Evolutionary conservation across 2,797 vertebrate species (phyloP).

Genomic region (Furcifer pardalis): DNA sequence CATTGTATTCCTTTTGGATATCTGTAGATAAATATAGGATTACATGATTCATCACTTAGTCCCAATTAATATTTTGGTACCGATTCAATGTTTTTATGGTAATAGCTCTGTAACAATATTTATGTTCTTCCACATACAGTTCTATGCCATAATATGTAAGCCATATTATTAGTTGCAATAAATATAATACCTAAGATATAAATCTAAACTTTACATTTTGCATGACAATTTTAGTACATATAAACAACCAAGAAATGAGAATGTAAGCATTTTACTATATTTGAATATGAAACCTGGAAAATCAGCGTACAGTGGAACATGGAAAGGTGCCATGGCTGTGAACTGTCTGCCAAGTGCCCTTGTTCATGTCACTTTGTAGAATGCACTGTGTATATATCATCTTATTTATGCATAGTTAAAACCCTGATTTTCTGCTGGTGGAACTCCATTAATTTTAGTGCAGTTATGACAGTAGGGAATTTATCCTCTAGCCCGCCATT

Average conservation of each 20-base stretch:
- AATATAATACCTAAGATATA: not conserved
- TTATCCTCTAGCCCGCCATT: conserved; percentile 14
- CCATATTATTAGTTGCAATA: not conserved
- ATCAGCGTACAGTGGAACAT: not conserved
- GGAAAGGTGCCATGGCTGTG: conserved; percentile 10
- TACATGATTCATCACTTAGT: not conserved
- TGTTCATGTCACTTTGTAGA: conserved; percentile 11
- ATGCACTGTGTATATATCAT: not conserved
- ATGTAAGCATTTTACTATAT: conserved; percentile 7
- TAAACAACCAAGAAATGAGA: not conserved
- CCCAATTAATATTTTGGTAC: not conserved
- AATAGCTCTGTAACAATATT: not conserved
- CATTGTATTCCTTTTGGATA: not conserved
- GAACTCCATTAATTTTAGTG: conserved; percentile 3
- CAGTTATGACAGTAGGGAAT: not conserved
- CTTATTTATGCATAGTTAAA: conserved; percentile 9
- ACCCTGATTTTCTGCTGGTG: not conserved
- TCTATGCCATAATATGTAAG: not conserved
- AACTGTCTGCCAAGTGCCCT: not conserved
- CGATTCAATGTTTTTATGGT: not conserved
- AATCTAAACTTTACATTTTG: not conserved
- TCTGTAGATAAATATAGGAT: not conserved
- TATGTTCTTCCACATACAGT: not conserved
- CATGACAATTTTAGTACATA: not conserved
- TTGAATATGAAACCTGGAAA: conserved; percentile 8